Conservation (phyloP, 2,888 invertebrate species). For the Serripes groenlandicus region DNA sequence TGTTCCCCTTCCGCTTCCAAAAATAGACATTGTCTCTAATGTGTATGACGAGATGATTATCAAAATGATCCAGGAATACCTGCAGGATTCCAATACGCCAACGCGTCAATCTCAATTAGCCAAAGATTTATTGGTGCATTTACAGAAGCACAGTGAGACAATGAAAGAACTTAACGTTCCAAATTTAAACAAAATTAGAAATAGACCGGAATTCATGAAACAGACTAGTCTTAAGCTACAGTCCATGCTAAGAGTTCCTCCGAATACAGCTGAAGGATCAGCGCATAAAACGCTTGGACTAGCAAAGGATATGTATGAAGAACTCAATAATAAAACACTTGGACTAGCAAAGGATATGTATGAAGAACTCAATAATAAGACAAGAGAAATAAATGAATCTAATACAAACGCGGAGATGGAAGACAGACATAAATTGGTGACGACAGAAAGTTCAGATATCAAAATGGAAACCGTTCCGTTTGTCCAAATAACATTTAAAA, state of each 20-base stretch:
- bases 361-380: neutral
- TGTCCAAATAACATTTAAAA: slow-evolving; percentile 63
- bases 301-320: neutral
- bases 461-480: slow-evolving; percentile 40
- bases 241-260: slow-evolving; percentile 32
- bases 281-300: slow-evolving; percentile 8
- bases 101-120: slow-evolving; percentile 69
- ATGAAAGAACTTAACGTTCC: slow-evolving; percentile 54
- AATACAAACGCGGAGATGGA: neutral
- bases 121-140: slow-evolving; percentile 64
- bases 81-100: slow-evolving; percentile 71
- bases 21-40: slow-evolving; percentile 77
- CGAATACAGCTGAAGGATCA: slow-evolving; percentile 48
- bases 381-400: neutral
- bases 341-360: neutral
- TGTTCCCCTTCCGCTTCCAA: slow-evolving; percentile 72
- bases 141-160: slow-evolving; percentile 63
- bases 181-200: slow-evolving; percentile 5
- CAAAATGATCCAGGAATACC: slow-evolving; percentile 76
- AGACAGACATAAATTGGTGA: neutral
- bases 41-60: slow-evolving; percentile 79
- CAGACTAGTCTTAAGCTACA: slow-evolving; percentile 28
- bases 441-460: slow-evolving; percentile 12
- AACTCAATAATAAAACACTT: slow-evolving; percentile 3
- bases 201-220: slow-evolving; percentile 3